These are phyloP conservation scores for Phaedon cochleariae DNA, from an alignment of 2,888 invertebrate species.

Conservation along the genomic window DNA sequence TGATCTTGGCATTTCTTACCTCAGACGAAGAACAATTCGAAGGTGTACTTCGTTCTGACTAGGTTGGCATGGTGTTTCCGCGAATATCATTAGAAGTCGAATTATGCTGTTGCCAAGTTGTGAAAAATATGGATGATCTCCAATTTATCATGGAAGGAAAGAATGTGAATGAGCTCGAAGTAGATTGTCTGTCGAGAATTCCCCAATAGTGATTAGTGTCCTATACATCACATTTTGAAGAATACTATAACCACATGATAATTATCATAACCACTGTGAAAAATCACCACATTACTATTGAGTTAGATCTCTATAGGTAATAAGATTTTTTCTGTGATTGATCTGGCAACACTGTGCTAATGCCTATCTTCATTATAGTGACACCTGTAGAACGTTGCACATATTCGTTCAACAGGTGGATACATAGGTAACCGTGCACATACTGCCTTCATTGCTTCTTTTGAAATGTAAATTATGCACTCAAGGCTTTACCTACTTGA, in stretches of 20 bases:
- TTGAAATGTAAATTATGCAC: constrained; percentile 10
- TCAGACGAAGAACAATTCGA: constrained; percentile 41
- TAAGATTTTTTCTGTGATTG: too few relatives aligned
- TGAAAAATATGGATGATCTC: background rate
- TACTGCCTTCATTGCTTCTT: constrained; percentile 24
- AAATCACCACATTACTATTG: too few relatives aligned
- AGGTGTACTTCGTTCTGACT: constrained; percentile 38
- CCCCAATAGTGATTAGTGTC: too few relatives aligned
- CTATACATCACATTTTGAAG: background rate
- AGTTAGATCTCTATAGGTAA: too few relatives aligned
- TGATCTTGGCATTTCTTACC: constrained; percentile 59
- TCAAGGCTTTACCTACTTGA: constrained; percentile 1
- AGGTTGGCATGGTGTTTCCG: constrained; percentile 22
- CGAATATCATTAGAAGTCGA: constrained; percentile 27
- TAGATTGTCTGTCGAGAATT: too few relatives aligned
- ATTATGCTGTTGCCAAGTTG: constrained; percentile 5
- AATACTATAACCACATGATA: too few relatives aligned
- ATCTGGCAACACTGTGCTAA: constrained; percentile 19
- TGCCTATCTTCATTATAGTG: constrained; percentile 26
- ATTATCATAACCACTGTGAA: too few relatives aligned
- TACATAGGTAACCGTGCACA: constrained; percentile 23
- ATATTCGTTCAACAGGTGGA: constrained; percentile 31
- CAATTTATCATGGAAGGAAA: background rate
- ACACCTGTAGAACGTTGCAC: constrained; percentile 33
- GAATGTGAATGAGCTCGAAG: too few relatives aligned